These are phyloP conservation scores for Charaxes varanes DNA, from an alignment of 1,140 invertebrate genomes.

Conservation along the genomic window DNA sequence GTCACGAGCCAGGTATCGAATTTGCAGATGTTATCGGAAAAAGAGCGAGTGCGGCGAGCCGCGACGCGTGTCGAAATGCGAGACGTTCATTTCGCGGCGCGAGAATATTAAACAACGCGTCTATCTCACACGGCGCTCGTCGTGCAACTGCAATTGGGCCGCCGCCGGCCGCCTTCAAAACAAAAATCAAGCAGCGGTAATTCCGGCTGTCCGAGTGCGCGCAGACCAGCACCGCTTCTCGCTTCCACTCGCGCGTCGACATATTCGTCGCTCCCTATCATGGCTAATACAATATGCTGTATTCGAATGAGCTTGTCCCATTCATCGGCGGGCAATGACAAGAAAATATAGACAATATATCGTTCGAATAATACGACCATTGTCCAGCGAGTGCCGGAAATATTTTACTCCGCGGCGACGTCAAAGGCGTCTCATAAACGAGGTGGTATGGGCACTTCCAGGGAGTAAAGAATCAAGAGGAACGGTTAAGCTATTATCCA, in stretches of 20 bases:
- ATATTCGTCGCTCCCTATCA: constrained; percentile 28
- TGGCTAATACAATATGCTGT: constrained; percentile 37
- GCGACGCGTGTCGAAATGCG: constrained; percentile 51
- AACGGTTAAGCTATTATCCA: too few species aligned
- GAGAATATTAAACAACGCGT: constrained; percentile 16
- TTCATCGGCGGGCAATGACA: constrained; percentile 43
- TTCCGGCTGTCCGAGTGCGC: constrained; percentile 42
- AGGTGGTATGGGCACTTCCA: constrained; percentile 15
- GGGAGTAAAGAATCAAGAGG: too few species aligned
- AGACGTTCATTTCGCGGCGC: constrained; percentile 46
- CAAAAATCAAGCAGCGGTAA: constrained; percentile 61
- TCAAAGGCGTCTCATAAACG: constrained; percentile 26
- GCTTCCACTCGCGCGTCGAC: constrained; percentile 15
- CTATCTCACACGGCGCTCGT: constrained; percentile 43
- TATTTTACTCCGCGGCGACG: constrained; percentile 11
- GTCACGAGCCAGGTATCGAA: constrained; percentile 59
- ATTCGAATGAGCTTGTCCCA: constrained; percentile 55
- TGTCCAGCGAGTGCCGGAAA: constrained; percentile 21
- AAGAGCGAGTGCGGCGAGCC: constrained; percentile 46
- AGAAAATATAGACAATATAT: constrained; percentile 45
- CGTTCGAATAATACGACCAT: constrained; percentile 26
- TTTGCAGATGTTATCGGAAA: constrained; percentile 62
- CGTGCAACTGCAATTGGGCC: constrained; percentile 34
- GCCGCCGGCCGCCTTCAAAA: too few species aligned
- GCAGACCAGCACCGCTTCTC: constrained; percentile 29